Conservation (phyloP, 2,888 invertebrate species). For the Anaspis maculata region DNA sequence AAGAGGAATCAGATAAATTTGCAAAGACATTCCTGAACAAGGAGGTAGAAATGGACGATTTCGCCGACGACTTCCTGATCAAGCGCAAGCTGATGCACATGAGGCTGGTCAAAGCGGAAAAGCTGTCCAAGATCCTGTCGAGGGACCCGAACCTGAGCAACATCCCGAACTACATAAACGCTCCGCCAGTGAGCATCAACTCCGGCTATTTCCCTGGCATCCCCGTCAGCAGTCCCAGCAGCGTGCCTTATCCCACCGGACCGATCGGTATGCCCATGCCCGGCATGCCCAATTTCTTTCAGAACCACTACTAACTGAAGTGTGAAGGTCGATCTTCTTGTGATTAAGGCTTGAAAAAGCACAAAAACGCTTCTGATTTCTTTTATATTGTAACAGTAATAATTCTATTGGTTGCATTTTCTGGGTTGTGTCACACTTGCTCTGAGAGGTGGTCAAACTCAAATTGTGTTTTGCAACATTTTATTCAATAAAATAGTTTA, state of each 20-base stretch:
- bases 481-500: too few relatives aligned
- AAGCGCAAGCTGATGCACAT: conserved; percentile 70
- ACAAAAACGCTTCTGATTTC: too few relatives aligned
- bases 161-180: conserved; percentile 36
- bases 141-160: conserved; percentile 31
- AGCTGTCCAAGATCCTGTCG: conserved; percentile 69
- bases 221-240: conserved; percentile 27
- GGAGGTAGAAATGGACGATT: conserved; percentile 67
- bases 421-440: too few relatives aligned
- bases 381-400: too few relatives aligned
- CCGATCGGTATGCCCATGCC: conserved; percentile 74
- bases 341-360: too few relatives aligned
- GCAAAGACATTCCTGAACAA: conserved; percentile 74
- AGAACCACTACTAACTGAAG: conserved; percentile 37
- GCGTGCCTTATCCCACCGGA: conserved; percentile 62
- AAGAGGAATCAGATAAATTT: conserved; percentile 83
- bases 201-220: conserved; percentile 44
- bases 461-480: too few relatives aligned
- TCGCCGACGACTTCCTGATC: conserved; percentile 74
- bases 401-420: too few relatives aligned
- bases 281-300: conserved; percentile 36
- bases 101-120: conserved; percentile 86
- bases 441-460: too few relatives aligned
- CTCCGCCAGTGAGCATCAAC: conserved; percentile 36
- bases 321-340: too few relatives aligned